Percentiles rank a stretch among this genome's conserved stretches.
Evolutionary conservation across 2,888 invertebrate species (phyloP).

Genomic region (Automeris io): DNA sequence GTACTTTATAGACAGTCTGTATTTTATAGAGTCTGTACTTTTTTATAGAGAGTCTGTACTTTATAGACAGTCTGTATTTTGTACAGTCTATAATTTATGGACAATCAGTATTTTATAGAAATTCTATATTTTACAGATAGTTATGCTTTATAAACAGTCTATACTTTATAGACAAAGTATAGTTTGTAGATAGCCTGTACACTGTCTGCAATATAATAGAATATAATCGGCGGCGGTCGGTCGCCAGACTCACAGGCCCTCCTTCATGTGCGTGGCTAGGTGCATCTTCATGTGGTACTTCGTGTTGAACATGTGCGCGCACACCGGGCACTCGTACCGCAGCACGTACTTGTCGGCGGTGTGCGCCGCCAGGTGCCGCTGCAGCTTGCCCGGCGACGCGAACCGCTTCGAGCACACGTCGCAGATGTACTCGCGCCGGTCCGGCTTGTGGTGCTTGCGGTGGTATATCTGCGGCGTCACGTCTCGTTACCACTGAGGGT

Average conservation of each 20-base stretch:
- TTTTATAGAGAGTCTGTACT: too few species aligned
- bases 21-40: too few species aligned
- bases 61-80: too few species aligned
- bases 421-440: slow-evolving; percentile 40
- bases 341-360: slow-evolving; percentile 36
- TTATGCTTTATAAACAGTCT: too few species aligned
- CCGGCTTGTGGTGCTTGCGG: slow-evolving; percentile 45
- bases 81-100: too few species aligned
- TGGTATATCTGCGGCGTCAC: slow-evolving; percentile 51
- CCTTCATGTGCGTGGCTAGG: slow-evolving; percentile 55
- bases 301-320: slow-evolving; percentile 68
- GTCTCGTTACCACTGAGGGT: too few species aligned
- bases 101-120: too few species aligned
- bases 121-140: too few species aligned
- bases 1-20: too few species aligned
- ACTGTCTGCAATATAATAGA: too few species aligned
- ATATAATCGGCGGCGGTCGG: too few species aligned
- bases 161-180: not conserved
- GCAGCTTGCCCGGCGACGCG: slow-evolving; percentile 49
- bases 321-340: slow-evolving; percentile 66
- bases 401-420: slow-evolving; percentile 55
- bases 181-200: too few species aligned
- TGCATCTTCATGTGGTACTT: slow-evolving; percentile 62
- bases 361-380: slow-evolving; percentile 45
- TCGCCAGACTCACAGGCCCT: slow-evolving; percentile 42